A percentile compares a stretch with the other conserved stretches of the same genome.
Conservation (phyloP, 2,113 vertebrate genomes). For the Dermatemys mawii region DNA sequence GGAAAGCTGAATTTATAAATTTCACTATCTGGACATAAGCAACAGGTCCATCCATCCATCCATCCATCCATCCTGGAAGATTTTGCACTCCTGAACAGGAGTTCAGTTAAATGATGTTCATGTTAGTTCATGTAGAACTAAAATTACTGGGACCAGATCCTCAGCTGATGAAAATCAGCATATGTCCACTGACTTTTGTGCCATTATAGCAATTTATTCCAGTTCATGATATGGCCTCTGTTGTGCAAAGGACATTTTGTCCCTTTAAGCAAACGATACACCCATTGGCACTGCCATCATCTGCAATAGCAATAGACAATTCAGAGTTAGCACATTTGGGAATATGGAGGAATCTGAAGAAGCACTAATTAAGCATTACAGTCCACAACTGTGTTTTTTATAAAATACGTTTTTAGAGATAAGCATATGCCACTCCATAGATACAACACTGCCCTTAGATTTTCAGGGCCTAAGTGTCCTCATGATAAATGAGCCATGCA, state of each 20-base stretch:
- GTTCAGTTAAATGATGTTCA: neutral
- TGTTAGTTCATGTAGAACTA: neutral
- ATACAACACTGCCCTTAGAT: neutral
- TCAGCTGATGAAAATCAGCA: neutral
- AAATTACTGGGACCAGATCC: neutral
- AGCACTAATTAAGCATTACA: neutral
- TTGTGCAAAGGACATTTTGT: neutral
- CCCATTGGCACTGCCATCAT: neutral
- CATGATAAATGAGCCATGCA: neutral
- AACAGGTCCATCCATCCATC: neutral
- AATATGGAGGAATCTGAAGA: neutral
- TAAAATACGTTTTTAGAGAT: neutral
- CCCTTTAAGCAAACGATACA: neutral
- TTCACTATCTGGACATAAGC: neutral
- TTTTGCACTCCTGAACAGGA: neutral
- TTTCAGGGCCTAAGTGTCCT: neutral
- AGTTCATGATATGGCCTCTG: constrained; percentile 37
- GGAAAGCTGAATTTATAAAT: constrained; percentile 2
- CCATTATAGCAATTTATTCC: neutral
- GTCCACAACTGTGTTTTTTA: neutral
- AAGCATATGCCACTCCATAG: neutral
- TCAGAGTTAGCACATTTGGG: neutral
- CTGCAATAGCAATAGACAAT: neutral
- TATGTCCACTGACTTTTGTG: neutral
- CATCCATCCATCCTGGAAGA: neutral